Conservation (phyloP, 2,113 vertebrate genomes). For the Formicarius rufipectus region DNA sequence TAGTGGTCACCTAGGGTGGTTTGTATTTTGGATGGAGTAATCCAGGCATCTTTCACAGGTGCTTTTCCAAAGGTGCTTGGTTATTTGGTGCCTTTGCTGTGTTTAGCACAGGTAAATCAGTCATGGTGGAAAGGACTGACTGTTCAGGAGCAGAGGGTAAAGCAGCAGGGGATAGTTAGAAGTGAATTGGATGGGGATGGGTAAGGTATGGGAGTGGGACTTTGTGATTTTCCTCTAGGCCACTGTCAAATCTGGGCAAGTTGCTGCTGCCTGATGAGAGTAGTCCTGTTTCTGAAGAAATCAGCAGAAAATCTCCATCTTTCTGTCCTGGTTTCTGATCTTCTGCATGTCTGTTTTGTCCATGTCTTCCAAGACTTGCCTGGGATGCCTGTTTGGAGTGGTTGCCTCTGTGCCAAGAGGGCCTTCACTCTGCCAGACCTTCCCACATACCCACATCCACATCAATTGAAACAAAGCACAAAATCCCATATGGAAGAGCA, state of each 20-base stretch:
- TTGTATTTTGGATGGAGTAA: background rate
- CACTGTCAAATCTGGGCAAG: background rate
- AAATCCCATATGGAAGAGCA: background rate
- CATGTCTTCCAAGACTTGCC: background rate
- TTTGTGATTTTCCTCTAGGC: background rate
- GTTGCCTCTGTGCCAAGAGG: background rate
- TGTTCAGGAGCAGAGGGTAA: background rate
- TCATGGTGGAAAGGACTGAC: background rate
- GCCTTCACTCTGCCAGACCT: background rate
- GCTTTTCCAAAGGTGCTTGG: background rate
- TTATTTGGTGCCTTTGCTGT: background rate
- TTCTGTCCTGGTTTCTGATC: background rate
- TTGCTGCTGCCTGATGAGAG: background rate
- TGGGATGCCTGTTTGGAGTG: background rate
- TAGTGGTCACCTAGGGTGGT: background rate
- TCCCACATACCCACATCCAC: rapidly evolving
- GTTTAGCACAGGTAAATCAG: background rate
- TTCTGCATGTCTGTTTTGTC: background rate
- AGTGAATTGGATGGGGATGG: background rate
- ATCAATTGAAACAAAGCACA: background rate
- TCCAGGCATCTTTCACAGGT: background rate
- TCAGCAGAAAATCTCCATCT: background rate
- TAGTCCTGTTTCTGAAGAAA: background rate
- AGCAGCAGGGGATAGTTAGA: background rate
- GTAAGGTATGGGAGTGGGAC: background rate